Evolutionary conservation across 2,113 vertebrate genomes (phyloP), one percentile per base, ranked within the genome.

Genomic region (Pteropus alecto): DNA sequence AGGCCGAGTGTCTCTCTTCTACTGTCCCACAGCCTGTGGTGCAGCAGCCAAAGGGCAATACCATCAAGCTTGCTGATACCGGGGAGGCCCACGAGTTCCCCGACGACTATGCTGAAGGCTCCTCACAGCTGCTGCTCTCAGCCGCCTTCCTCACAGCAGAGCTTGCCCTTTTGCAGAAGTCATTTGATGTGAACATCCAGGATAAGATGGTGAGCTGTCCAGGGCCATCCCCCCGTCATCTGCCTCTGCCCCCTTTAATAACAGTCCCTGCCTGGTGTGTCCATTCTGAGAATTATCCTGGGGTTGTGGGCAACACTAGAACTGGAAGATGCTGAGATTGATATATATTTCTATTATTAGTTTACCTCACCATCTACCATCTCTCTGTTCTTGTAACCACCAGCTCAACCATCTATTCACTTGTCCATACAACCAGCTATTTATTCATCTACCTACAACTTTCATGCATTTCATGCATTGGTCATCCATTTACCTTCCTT

Each of bases 91-190:
- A 63, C 0, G 10, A 28, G 18, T n/a, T 90, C 38, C 87, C 97
- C 0, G 90, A 94, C 1, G 58, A 46, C 1, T 91, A 93, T 1
- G 58, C 22, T 3, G 81, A 91, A 28, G 95, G 78, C 1, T 89
- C 82, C 4, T 97, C 97, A 0, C 96, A 98, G 14, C 18, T 98
- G 21, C 13, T 97, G 73, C 89, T 98, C 68, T 96, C 98, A 0
- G 96, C 96, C 1, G 0, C 89, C 60, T 38, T 98, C 90, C 56
- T 98, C 71, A 90, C 95, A 0, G 73, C 90, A 0, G 87, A 94
- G 54, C 92, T 98, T 33, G 78, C 89, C 9, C 10, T 98, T 9
- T 81, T 98, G 70, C 95, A 94, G 89, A 33, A 68, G 0, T 92
- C 74, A 12, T 94, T 98, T 18, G 13, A 77, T 54, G 61, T 96